Evolutionary conservation across 2,113 vertebrate species (phyloP).

Genomic region (Gopherus flavomarginatus): DNA sequence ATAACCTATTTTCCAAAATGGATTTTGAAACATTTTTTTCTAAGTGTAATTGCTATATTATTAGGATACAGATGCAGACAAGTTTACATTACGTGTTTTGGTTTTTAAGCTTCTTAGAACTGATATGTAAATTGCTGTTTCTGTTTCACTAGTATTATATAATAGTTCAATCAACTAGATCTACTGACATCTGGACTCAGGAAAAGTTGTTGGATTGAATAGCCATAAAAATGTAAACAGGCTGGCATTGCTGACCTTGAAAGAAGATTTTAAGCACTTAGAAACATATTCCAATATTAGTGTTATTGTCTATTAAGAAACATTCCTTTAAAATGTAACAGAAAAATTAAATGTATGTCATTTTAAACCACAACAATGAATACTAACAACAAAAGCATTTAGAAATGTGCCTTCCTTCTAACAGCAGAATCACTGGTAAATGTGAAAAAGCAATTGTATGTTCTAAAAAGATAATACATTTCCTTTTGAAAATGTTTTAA

Average conservation of each 20-base stretch:
- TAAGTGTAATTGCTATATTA: neutral
- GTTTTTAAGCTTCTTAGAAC: neutral
- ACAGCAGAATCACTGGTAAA: neutral
- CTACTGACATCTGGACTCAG: neutral
- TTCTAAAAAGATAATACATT: neutral
- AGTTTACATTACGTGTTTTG: neutral
- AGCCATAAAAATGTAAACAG: neutral
- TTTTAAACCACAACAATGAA: neutral
- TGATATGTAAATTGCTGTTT: neutral
- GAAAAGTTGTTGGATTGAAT: neutral
- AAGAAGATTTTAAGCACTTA: neutral
- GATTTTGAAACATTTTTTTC: neutral
- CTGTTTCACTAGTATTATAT: neutral
- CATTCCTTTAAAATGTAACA: neutral
- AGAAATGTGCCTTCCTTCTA: neutral
- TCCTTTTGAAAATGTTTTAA: neutral
- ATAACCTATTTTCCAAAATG: neutral
- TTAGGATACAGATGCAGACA: neutral
- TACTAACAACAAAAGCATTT: neutral
- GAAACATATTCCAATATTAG: neutral
- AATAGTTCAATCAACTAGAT: rapidly evolving
- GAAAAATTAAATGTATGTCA: neutral
- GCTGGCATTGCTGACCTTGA: neutral
- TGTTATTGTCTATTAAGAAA: neutral
- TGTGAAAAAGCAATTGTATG: neutral